phyloP scores from a whole-genome alignment of 2,797 vertebrate species.

The Rhabdomys pumilio region DNA sequence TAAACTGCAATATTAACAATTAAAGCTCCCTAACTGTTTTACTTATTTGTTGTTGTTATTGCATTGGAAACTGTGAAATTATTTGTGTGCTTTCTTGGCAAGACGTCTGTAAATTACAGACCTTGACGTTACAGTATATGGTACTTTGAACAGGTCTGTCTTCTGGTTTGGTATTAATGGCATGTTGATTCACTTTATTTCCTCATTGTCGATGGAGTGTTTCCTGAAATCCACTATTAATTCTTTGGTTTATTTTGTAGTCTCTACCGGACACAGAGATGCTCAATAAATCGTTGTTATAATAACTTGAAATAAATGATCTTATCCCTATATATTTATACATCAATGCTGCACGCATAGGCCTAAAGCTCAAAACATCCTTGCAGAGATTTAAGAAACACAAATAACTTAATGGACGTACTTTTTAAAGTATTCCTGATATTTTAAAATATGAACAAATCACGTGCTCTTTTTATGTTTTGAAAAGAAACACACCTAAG shows the following conservation, averaged over 20 bases:
- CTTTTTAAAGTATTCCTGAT: background rate
- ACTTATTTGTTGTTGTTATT: background rate
- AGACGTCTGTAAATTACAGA: background rate
- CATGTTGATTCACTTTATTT: background rate
- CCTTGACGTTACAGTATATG: background rate
- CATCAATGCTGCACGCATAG: rapidly evolving
- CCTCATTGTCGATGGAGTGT: background rate
- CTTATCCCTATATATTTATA: background rate
- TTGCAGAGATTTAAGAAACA: background rate
- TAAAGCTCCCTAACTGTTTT: background rate
- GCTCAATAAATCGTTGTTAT: background rate
- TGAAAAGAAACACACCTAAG: slow-evolving; percentile 14
- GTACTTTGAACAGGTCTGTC: background rate
- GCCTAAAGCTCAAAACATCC: background rate
- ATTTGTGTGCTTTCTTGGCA: background rate
- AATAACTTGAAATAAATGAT: slow-evolving; percentile 19
- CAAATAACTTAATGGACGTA: background rate
- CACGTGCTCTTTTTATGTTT: background rate
- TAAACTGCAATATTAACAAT: background rate
- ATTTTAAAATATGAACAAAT: slow-evolving; percentile 44
- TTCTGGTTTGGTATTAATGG: background rate
- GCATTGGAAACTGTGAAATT: background rate
- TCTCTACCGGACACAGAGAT: background rate
- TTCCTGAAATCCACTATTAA: background rate
- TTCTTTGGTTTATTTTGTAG: background rate